Evolutionary conservation across 2,888 invertebrate species (phyloP), one percentile per base, ranked within the genome.

Genomic region (Xylota segnis): DNA sequence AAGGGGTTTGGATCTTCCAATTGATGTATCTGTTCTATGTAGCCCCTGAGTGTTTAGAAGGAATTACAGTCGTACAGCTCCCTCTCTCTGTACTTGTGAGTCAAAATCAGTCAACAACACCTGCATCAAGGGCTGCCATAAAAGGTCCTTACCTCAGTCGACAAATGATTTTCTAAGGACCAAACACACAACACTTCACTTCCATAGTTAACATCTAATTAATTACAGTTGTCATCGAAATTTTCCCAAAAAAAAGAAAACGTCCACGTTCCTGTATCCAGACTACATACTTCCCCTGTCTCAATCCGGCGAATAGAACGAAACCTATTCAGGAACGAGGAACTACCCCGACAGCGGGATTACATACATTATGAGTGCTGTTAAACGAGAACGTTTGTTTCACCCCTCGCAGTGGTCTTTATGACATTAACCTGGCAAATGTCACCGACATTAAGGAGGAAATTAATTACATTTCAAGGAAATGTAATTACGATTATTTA

Each of bases 401-500:
- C 58, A 45, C 47, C 76, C 32, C 75, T 37, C 40, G 34, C 47
- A 68, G 56, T 74, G 82, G 47, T 76, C 47, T 43, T 72, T 82
- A 77, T 82, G 76, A 82, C 82, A 86, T 76, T 82, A 86, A 77
- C 81, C 86, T 82, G 82, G 82, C 86, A 82, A 86, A 86, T 86
- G 86, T 86, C 86, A 86, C 82, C 82, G 61, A 82, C 86, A 82
- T 86, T 86, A 86, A 86, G 56, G 50, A 68, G 12, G 12, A 82
- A 68, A 86, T 86, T 86, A 86, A 86, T 86, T 86, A 82, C 86
- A 72, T 82, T 77, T 76, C 66, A 72, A 82, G 71, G 71, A 71
- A 86, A 82, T 86, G 82, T 82, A 82, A 86, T 82, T 82, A 86
- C 86, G 54, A 82, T 86, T 86, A 86, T 82, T 86, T 86, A 76